Conservation (phyloP, 2,888 invertebrate genomes). For the Zonitis immaculata region DNA sequence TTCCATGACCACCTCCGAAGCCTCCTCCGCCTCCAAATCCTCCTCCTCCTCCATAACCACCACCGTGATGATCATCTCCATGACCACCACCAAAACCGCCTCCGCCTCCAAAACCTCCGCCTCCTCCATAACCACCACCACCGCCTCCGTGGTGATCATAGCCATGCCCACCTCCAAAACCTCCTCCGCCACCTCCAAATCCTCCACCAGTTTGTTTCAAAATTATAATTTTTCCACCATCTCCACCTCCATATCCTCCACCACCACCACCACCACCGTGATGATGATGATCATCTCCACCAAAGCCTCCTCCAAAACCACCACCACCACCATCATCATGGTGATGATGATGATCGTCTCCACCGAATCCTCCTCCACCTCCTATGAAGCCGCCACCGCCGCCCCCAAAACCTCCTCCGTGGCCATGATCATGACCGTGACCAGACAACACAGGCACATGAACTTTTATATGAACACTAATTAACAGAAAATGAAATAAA, state of each 20-base stretch:
- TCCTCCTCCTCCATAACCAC: too few relatives aligned
- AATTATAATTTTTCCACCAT: conserved; percentile 27
- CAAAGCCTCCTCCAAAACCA: background rate
- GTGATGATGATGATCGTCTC: background rate
- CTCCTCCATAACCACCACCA: conserved; percentile 28
- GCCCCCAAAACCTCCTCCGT: conserved; percentile 28
- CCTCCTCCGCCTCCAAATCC: background rate
- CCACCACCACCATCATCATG: background rate
- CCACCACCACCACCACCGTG: conserved; percentile 26
- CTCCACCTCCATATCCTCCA: too few relatives aligned
- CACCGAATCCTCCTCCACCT: background rate
- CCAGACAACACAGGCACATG: conserved; percentile 12
- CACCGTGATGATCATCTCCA: too few relatives aligned
- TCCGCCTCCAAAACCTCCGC: too few relatives aligned
- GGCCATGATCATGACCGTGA: conserved; percentile 29
- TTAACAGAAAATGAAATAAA: too few relatives aligned
- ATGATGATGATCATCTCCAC: conserved; percentile 1
- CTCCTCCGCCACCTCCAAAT: too few relatives aligned
- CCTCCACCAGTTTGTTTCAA: too few relatives aligned
- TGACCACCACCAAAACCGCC: too few relatives aligned
- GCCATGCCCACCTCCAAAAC: background rate
- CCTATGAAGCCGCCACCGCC: background rate
- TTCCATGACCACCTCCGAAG: background rate
- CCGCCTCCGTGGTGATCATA: conserved; percentile 9
- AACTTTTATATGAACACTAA: conserved; percentile 15